A percentile compares a stretch with the other conserved stretches of the same genome.
Evolutionary conservation across 1,140 invertebrate species (phyloP).

Genomic region (Carposina sasakii): DNA sequence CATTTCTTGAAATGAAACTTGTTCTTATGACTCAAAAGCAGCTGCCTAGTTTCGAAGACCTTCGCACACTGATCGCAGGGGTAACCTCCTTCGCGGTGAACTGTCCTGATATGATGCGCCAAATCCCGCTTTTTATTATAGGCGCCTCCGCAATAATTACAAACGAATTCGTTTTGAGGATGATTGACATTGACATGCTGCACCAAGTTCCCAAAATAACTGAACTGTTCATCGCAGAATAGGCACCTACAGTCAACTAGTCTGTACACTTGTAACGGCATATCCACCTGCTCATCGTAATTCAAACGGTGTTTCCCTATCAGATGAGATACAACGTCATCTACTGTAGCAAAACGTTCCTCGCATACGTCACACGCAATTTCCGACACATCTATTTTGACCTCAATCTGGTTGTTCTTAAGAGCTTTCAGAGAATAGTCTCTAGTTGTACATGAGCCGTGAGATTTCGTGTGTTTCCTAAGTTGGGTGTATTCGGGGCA

Average conservation of each 20-base stretch:
- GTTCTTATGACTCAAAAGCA: constrained; percentile 37
- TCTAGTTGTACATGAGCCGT: constrained; percentile 37
- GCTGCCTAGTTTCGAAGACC: constrained; percentile 28
- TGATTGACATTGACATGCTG: constrained; percentile 48
- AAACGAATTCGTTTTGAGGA: constrained; percentile 44
- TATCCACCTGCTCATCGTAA: constrained; percentile 45
- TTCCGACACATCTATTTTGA: constrained; percentile 54
- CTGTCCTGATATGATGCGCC: constrained; percentile 36
- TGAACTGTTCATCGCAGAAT: constrained; percentile 40
- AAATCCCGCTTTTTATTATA: constrained; percentile 52
- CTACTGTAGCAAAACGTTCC: constrained; percentile 34
- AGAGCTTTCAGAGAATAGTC: constrained; percentile 45
- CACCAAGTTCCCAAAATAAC: constrained; percentile 43
- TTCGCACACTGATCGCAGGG: constrained; percentile 40
- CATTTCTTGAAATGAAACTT: constrained; percentile 44
- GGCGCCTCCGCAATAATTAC: constrained; percentile 43
- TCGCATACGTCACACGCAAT: constrained; percentile 46
- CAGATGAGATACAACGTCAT: constrained; percentile 51
- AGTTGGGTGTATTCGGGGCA: constrained; percentile 41
- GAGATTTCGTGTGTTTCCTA: constrained; percentile 47
- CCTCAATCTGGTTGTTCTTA: constrained; percentile 41
- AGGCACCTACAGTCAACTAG: constrained; percentile 39
- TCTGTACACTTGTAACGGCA: constrained; percentile 40
- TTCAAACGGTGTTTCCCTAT: constrained; percentile 43
- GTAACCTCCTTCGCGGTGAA: constrained; percentile 42